Evolutionary conservation across 2,888 invertebrate species (phyloP).

Genomic region (Fragum fragum): DNA sequence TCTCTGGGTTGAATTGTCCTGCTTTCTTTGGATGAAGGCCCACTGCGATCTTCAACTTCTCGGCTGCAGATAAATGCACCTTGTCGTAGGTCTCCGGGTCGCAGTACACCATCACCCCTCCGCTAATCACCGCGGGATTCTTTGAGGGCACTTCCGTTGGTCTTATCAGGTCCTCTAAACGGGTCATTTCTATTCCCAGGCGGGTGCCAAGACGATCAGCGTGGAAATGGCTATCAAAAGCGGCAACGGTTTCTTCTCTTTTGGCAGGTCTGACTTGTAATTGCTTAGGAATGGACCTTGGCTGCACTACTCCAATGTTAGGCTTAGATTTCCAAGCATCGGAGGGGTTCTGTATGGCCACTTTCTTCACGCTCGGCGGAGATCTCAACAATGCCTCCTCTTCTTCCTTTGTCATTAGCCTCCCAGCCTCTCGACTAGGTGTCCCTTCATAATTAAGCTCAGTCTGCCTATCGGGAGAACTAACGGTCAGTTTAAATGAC

Average conservation of each 20-base stretch:
- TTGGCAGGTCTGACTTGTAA: neutral
- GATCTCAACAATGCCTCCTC: neutral
- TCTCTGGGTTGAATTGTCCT: neutral
- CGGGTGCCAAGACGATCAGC: neutral
- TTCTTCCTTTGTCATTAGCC: neutral
- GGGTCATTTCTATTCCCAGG: neutral
- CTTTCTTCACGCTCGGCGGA: neutral
- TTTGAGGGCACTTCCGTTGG: neutral
- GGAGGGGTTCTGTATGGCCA: neutral
- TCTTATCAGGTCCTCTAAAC: neutral
- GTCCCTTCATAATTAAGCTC: conserved; percentile 1
- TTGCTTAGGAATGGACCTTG: neutral
- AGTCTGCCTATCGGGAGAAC: neutral
- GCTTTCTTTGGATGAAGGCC: conserved; percentile 3
- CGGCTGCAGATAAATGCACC: neutral
- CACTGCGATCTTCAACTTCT: no score
- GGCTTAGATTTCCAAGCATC: neutral
- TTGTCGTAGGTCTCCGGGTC: conserved; percentile 12
- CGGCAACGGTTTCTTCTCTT: neutral
- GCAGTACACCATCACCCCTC: conserved; percentile 7
- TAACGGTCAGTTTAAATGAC: neutral
- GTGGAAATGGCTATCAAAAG: no score
- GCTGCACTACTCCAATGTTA: neutral
- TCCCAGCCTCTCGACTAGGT: neutral
- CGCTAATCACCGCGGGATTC: neutral